Evolutionary conservation across 92 coral and sea anemone species (phyloP).

Genomic region (Parazoanthus atlanticus): DNA sequence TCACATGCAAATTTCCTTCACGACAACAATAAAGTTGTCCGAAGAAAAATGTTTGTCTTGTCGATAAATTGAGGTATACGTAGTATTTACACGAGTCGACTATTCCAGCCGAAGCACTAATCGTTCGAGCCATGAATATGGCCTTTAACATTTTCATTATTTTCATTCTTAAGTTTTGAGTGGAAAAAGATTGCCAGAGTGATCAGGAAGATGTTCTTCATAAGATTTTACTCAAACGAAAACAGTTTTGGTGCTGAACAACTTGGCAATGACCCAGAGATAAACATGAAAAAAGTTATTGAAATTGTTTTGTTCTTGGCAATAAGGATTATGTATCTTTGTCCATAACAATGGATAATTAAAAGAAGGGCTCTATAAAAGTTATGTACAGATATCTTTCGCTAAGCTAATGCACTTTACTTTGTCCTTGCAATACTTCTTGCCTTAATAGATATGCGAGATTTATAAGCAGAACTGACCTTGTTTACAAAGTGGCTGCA

Average conservation of each 20-base stretch:
- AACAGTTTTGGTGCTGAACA: not conserved
- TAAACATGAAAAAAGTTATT: not conserved
- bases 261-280: constrained; percentile 10
- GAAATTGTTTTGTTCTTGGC: not conserved
- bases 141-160: not conserved
- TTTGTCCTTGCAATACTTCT: not conserved
- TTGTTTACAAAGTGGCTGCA: constrained; percentile 20
- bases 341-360: not conserved
- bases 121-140: not conserved
- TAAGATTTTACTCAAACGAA: not conserved
- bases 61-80: constrained; percentile 10
- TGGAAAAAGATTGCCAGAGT: not conserved
- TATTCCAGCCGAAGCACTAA: not conserved
- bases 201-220: no score
- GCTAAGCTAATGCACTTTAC: not conserved
- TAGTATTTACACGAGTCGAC: constrained; percentile 24
- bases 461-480: not conserved
- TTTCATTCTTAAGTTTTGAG: not conserved
- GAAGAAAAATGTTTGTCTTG: constrained; percentile 31
- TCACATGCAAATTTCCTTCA: constrained; percentile 36
- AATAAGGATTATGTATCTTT: not conserved
- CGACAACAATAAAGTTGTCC: constrained; percentile 2
- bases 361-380: not conserved
- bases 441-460: not conserved
- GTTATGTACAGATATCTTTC: not conserved